Evolutionary conservation across 2,797 vertebrate species (phyloP).

Genomic region (Setipinna tenuifilis): DNA sequence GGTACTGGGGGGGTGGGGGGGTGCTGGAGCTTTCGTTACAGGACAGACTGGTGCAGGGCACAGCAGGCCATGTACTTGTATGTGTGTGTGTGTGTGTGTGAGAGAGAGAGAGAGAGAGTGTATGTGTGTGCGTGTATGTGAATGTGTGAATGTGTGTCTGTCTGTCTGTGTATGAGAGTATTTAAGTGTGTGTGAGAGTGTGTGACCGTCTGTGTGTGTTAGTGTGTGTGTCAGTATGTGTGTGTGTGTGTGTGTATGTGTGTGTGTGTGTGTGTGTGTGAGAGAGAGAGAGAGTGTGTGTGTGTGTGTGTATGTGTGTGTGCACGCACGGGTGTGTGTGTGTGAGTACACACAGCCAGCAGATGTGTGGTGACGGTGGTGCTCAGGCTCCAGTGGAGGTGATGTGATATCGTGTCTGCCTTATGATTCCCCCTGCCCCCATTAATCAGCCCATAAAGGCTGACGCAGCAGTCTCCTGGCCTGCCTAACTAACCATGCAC

Average conservation of each 20-base stretch:
- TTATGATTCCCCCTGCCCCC: conserved; percentile 97
- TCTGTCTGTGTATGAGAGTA: neutral
- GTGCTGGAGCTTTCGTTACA: neutral
- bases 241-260: conserved; percentile 42
- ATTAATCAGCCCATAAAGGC: conserved; percentile 99
- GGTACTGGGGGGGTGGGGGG: neutral
- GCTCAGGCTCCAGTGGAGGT: conserved; percentile 74
- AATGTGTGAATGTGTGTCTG: neutral
- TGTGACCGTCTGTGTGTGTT: conserved; percentile 13
- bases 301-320: conserved; percentile 27
- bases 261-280: conserved; percentile 18
- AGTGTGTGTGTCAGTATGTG: conserved; percentile 31
- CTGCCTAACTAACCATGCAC: conserved; percentile 99
- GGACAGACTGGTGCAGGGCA: too few relatives aligned
- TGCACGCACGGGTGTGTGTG: conserved; percentile 35
- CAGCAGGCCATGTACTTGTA: too few relatives aligned
- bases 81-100: neutral
- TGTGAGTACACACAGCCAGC: conserved; percentile 48
- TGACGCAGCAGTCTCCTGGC: conserved; percentile 97
- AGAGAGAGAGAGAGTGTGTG: neutral
- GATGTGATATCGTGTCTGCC: conserved; percentile 91
- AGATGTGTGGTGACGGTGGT: neutral
- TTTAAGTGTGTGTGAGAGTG: neutral
- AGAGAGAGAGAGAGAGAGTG: too few relatives aligned
- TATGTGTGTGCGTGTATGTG: neutral